phyloP scores from a whole-genome alignment of 2,888 invertebrate species.

The Philopedon plagiatum region DNA sequence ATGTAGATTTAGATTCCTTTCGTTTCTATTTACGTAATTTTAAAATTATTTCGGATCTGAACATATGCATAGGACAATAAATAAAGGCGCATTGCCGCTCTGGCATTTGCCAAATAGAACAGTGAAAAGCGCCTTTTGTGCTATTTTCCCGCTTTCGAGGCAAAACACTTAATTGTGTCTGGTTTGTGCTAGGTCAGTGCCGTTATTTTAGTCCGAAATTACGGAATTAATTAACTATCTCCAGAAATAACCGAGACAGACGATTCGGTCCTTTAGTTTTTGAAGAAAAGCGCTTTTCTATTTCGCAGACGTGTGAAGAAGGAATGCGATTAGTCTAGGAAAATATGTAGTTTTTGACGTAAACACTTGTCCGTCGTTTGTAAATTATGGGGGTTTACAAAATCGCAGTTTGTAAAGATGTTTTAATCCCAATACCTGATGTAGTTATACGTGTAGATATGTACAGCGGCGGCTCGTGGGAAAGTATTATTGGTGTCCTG shows the following conservation, averaged over 20 bases:
- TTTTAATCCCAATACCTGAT: too few species aligned
- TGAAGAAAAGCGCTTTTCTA: constrained; percentile 49
- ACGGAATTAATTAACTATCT: constrained; percentile 45
- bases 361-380: constrained; percentile 41
- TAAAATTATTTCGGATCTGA: background rate
- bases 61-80: background rate
- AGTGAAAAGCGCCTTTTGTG: constrained; percentile 19
- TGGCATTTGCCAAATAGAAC: constrained; percentile 8
- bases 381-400: constrained; percentile 23
- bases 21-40: background rate
- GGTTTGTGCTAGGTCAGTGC: constrained; percentile 47
- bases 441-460: too few species aligned
- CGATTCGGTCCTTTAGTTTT: constrained; percentile 44
- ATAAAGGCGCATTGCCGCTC: background rate
- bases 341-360: constrained; percentile 29
- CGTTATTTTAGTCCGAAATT: constrained; percentile 42
- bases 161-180: constrained; percentile 46
- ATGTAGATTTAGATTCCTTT: too few species aligned
- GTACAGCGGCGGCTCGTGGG: too few species aligned
- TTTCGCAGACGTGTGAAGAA: constrained; percentile 46
- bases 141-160: constrained; percentile 37
- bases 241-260: constrained; percentile 44
- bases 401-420: background rate
- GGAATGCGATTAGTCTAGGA: constrained; percentile 49
- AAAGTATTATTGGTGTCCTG: too few species aligned